Base-by-base conservation (phyloP, 2,888 invertebrate genomes). In the Pollenia labialis region DNA sequence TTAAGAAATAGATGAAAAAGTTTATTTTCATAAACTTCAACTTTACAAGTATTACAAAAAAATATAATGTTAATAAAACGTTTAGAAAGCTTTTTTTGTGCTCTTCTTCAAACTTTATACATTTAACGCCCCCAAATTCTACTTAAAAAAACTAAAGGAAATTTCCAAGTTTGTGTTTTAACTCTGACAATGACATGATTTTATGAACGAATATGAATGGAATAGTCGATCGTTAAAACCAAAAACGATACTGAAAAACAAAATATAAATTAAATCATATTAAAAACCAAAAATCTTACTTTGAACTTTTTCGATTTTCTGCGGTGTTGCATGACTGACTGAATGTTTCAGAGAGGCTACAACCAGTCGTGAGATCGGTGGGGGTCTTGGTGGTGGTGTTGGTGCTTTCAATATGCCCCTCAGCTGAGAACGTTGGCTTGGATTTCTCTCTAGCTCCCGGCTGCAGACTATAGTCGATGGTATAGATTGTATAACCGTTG, bases 331-430 rank as follows among this genome's bases (percentile, higher is more conserved):
- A 23, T 85, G 86, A 52, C 84, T 88, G 81, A 88, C 86, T 71
- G 89, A 89, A 80, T 90, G 90, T 77, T 90, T 90, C 85, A 89
- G 90, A 8, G 85, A 79, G 14, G 60, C 62, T 16, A 72, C 69
- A 14, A 32, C 4, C 10, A 42, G 12, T 18, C 84, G 58, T 7
- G 68, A 85, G 52, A 88, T 85, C 42, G 91, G 90, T 18, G 91
- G 90, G 16, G 91, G 90, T 12, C 91, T 89, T 40, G 91, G 91
- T 10, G 91, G 91, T 6, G 91, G 90, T 32, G 90, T 90, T 66
- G 90, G 90, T 4, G 89, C 88, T 84, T 91, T 91, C 88, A 91
- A 71, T 76, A 90, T 90, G 88, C 90, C 85, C 68, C 69, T 81
- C 88, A 66, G 90, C 87, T 54, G 82, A 10, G 85, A 83, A 54